Conservation (phyloP, 2,113 vertebrate species). For the Stigmatopora argus region DNA sequence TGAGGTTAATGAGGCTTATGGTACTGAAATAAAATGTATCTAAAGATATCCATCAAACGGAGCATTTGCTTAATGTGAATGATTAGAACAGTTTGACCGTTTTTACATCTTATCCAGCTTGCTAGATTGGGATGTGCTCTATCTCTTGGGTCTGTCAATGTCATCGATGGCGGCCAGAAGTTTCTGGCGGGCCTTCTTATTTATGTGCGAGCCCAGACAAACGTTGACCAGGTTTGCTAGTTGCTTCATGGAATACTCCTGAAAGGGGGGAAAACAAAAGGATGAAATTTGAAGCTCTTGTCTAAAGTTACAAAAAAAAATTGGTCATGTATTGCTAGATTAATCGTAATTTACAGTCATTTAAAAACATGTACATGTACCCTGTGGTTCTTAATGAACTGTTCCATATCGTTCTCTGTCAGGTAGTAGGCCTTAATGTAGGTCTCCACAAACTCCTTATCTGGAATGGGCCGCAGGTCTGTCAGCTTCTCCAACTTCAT, state of each 20-base stretch:
- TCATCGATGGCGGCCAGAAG: conserved; percentile 93
- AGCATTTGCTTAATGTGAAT: conserved; percentile 13
- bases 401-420: conserved; percentile 97
- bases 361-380: conserved; percentile 64
- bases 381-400: conserved; percentile 96
- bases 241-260: conserved; percentile 99
- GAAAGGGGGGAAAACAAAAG: conserved; percentile 14
- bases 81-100: neutral
- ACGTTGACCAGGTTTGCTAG: conserved; percentile 94
- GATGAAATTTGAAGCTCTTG: neutral
- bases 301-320: too few relatives aligned
- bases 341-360: neutral
- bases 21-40: neutral
- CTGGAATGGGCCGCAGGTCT: conserved; percentile 93
- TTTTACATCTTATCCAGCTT: neutral
- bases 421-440: conserved; percentile 99
- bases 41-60: neutral
- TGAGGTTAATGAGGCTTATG: neutral
- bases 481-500: conserved; percentile 98
- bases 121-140: conserved; percentile 44
- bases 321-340: too few relatives aligned
- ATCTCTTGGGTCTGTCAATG: conserved; percentile 93
- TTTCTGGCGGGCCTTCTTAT: conserved; percentile 96
- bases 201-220: conserved; percentile 95
- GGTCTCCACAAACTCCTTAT: conserved; percentile 97